phyloP scores from a whole-genome alignment of 1,140 invertebrate genomes.

The Nautilus pompilius region DNA sequence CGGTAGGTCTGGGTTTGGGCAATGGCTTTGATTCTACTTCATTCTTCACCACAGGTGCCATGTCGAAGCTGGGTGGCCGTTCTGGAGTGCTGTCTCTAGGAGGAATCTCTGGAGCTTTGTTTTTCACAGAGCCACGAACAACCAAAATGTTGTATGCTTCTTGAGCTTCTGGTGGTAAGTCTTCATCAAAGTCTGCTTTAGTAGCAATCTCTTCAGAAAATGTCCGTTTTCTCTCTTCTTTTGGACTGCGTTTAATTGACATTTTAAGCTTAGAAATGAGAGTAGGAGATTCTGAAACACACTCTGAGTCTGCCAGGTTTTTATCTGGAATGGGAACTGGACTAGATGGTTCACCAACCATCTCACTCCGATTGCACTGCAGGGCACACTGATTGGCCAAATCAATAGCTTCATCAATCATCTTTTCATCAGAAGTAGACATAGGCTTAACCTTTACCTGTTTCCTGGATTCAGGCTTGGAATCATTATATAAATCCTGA shows the following conservation, averaged over 20 bases:
- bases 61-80: no score
- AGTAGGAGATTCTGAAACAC: slow-evolving; percentile 63
- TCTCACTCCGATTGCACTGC: slow-evolving; percentile 18
- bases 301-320: slow-evolving; percentile 35
- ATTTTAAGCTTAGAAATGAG: slow-evolving; percentile 80
- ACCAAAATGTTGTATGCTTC: slow-evolving; percentile 89
- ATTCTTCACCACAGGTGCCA: neutral
- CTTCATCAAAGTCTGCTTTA: slow-evolving; percentile 33
- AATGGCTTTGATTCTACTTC: slow-evolving; percentile 3
- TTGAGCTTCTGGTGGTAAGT: slow-evolving; percentile 62
- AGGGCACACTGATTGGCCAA: slow-evolving; percentile 86
- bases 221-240: slow-evolving; percentile 49
- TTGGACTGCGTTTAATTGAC: slow-evolving; percentile 51
- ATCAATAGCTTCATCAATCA: slow-evolving; percentile 89
- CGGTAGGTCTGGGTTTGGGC: slow-evolving; percentile 13
- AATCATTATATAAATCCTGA: no score
- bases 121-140: slow-evolving; percentile 63
- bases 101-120: slow-evolving; percentile 1
- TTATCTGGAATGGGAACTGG: slow-evolving; percentile 23
- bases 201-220: slow-evolving; percentile 56
- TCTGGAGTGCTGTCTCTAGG: no score
- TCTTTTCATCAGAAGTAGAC: slow-evolving; percentile 87
- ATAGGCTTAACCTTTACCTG: slow-evolving; percentile 75
- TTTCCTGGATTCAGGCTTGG: slow-evolving; percentile 32
- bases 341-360: slow-evolving; percentile 4